Base-by-base conservation (phyloP, 2,888 invertebrate genomes). In the Spialia ferax region DNA sequence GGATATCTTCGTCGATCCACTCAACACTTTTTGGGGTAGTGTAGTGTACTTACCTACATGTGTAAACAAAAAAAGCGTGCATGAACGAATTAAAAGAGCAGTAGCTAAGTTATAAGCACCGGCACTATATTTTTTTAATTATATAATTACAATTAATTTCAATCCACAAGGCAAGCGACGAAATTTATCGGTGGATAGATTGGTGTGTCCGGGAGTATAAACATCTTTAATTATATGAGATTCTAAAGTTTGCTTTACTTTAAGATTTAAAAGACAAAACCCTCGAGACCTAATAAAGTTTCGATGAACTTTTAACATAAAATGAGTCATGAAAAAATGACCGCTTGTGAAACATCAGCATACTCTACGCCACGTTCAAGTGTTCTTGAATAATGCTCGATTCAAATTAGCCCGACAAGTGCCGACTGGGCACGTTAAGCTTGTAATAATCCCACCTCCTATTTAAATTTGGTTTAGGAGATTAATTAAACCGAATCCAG, bases 391-490 rank as follows among this genome's bases (percentile, higher is more conserved):
- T 82, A 83, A 83, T 78, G 77, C 75, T 76, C 73, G 77, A 81
- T 84, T 84, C 83, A 85, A 86, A 86, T 83, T 78, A 77, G 79
- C 74, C 72, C 72, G 78, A 75, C 76, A 77, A 80, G 76, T 77
- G 79, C 71, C 74, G 73, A 71, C 73, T 75, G 64, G 56, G 73
- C 74, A 75, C 73, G 71, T 77, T 78, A 73, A 76, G 77, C 79
- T 78, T 76, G 79, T 80, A 76, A 79, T 83, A 80, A 77, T 72
- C 72, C 82, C 74, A 78, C 75, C 77, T 76, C n/a, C 38, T 38
- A 88, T 90, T 90, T 86, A 88, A 89, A 89, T 86, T 87, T 86
- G 88, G 86, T 88, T 89, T 87, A 85, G 82, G 83, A 84, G 83
- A 92, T 90, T 90, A 91, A 92, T 91, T 89, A 88, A 89, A 79